Evolutionary conservation across 2,888 invertebrate genomes (phyloP), one percentile per base, ranked within the genome.

Genomic region (Tachina lurida): DNA sequence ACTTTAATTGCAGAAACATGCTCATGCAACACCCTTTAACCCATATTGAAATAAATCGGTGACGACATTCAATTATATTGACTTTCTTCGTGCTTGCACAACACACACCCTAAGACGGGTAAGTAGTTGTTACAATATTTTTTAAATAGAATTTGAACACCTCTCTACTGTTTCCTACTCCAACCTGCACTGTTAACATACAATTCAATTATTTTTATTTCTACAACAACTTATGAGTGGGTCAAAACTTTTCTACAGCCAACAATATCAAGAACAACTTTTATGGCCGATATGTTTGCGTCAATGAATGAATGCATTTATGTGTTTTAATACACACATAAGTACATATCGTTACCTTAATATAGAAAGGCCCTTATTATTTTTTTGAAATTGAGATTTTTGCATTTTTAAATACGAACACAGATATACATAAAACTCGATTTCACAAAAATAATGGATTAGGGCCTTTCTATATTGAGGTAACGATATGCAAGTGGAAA

Each of bases 1-100:
- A 54, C 49, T 75, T 63, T 75, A 63, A 75, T 75, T 63, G 43
- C 52, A 22, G 22, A 74, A 63, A 63, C 74, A 17, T 41, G 73
- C 19, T 62, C 4, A n/a, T 15, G 19, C 43, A 63, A 7, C 12
- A 19, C 62, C 12, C 45, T n/a, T 1, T 63, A 31, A 5, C 45
- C 19, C 43, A 43, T 9, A 15, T 7, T 8, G 7, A 52, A 75
- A 41, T 8, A 39, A 60, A 60, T 31, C 13, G 47, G 43, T 19
- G 63, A n/a, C 13, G n/a, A 75, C 19, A 75, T 43, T 63, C 54
- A 75, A 63, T 52, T 47, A 58, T 31, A 13, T 7, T n/a, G n/a
- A 54, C 5, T 15, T 52, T 19, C 47, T 47, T 47, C 15, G 47
- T 62, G 52, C 52, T 13, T 9, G 62, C 10, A 0, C 15, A 31